These are phyloP conservation scores for Palythoa caribaeorum DNA, from an alignment of 92 coral and sea anemone genomes.

Conservation along the genomic window DNA sequence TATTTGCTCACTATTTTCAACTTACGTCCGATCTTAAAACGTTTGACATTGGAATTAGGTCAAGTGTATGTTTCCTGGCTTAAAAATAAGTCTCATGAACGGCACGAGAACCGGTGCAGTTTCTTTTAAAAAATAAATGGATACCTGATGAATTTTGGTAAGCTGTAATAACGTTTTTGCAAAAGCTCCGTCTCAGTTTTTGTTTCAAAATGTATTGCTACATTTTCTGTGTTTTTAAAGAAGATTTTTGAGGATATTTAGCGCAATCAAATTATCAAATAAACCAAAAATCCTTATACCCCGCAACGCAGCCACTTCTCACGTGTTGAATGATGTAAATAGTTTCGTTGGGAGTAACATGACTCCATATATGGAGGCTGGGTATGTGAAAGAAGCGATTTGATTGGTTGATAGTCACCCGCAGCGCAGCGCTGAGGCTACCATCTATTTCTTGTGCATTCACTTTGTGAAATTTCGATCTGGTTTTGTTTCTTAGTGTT, in stretches of 20 bases:
- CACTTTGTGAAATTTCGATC: conserved; percentile 34
- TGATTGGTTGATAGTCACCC: conserved; percentile 25
- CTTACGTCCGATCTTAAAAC: background rate
- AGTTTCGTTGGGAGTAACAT: conserved; percentile 24
- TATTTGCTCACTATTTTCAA: too few relatives aligned
- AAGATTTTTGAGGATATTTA: too few relatives aligned
- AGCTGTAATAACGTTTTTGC: too few relatives aligned
- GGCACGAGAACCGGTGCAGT: background rate
- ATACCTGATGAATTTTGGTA: background rate
- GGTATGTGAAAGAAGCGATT: conserved; percentile 38
- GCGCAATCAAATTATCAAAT: background rate
- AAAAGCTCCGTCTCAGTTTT: too few relatives aligned
- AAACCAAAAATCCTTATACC: background rate
- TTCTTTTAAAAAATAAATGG: background rate
- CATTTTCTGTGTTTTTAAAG: too few relatives aligned
- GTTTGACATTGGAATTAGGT: background rate
- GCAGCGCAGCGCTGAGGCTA: conserved; percentile 39
- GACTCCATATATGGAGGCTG: conserved; percentile 35
- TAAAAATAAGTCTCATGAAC: too few relatives aligned
- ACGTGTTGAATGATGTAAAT: conserved; percentile 42
- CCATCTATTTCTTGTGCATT: conserved; percentile 28
- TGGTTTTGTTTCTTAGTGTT: conserved; percentile 44
- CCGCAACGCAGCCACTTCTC: background rate
- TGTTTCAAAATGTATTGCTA: too few relatives aligned
- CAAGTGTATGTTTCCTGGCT: background rate